phyloP scores from a whole-genome alignment of 1,140 invertebrate species.

The Panagrolaimus sp. region DNA sequence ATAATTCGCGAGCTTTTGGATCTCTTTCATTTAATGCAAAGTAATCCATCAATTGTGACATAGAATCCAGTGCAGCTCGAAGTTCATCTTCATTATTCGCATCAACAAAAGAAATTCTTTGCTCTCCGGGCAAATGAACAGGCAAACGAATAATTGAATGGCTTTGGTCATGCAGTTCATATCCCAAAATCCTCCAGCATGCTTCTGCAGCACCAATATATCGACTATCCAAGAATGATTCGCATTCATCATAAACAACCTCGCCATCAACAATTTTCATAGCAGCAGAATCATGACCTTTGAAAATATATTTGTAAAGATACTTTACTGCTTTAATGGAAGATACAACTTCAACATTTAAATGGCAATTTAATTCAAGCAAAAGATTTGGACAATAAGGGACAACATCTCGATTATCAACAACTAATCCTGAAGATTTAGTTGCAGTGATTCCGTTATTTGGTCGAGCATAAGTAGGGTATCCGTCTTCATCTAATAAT shows the following conservation, averaged over 20 bases:
- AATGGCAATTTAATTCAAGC: conserved; percentile 63
- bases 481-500: conserved; percentile 23
- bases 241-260: conserved; percentile 59
- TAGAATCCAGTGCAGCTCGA: neutral
- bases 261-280: conserved; percentile 20
- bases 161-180: conserved; percentile 57
- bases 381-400: conserved; percentile 63
- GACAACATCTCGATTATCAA: conserved; percentile 64
- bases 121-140: conserved; percentile 60
- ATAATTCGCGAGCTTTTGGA: conserved; percentile 24
- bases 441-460: conserved; percentile 23
- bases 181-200: conserved; percentile 59
- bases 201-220: conserved; percentile 62
- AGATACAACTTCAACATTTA: conserved; percentile 64
- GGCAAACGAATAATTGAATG: conserved; percentile 60
- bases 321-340: conserved; percentile 64
- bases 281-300: conserved; percentile 60
- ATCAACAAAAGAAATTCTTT: conserved; percentile 59
- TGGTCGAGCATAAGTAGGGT: conserved; percentile 34
- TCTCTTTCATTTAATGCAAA: conserved; percentile 49
- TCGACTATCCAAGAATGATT: conserved; percentile 56
- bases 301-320: conserved; percentile 59
- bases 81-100: conserved; percentile 32
- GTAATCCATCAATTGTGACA: conserved; percentile 57
- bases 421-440: neutral